Evolutionary conservation across 1,140 invertebrate genomes (phyloP).

Genomic region (Cotesia glomerata): DNA sequence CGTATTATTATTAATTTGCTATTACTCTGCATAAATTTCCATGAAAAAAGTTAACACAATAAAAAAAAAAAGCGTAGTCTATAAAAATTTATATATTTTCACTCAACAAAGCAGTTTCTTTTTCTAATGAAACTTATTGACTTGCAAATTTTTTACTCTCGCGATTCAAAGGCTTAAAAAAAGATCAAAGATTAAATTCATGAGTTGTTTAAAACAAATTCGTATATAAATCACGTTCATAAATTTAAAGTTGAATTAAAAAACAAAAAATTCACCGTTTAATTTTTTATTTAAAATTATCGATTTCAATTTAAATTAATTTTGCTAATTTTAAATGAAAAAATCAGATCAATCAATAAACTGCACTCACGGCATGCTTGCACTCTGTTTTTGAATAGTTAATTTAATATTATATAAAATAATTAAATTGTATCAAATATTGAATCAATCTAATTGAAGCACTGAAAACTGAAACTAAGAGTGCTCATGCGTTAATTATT

Average conservation of each 20-base stretch:
- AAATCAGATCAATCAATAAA: conserved; percentile 33
- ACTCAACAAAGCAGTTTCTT: not conserved
- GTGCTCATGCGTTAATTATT: conserved; percentile 15
- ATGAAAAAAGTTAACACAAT: no score
- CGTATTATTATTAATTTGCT: no score
- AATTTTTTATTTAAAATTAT: not conserved
- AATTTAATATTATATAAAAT: conserved; percentile 4
- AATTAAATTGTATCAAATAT: not conserved
- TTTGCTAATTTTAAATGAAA: conserved; percentile 11
- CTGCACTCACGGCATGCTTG: conserved; percentile 42
- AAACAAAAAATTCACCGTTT: not conserved
- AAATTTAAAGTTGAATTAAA: not conserved
- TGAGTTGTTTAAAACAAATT: not conserved
- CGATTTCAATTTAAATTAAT: not conserved
- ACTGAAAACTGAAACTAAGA: no score
- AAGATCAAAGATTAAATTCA: not conserved
- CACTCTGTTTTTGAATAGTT: conserved; percentile 38
- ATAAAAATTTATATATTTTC: no score
- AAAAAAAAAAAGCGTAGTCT: no score
- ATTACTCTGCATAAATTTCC: no score
- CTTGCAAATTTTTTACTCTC: not conserved
- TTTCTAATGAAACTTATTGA: not conserved
- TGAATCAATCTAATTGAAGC: conserved; percentile 5
- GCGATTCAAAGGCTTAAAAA: not conserved
- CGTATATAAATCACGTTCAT: conserved; percentile 21